phyloP scores from a whole-genome alignment of 2,888 invertebrate species.

The Nezara viridula region DNA sequence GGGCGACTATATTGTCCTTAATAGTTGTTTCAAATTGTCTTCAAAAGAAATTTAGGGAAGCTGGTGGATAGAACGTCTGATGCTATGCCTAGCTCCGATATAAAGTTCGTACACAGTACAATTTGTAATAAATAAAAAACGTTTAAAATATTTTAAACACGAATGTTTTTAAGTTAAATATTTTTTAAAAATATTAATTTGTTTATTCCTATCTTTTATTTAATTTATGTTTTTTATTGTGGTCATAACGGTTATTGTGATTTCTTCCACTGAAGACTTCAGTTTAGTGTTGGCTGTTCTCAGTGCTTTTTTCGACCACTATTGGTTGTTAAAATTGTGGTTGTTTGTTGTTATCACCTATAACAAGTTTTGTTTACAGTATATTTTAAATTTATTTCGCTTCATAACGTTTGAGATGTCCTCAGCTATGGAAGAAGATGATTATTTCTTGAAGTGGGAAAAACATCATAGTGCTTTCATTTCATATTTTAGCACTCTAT shows the following conservation, averaged over 20 bases:
- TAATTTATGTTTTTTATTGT: not conserved
- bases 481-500: slow-evolving; percentile 60
- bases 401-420: slow-evolving; percentile 29
- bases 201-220: not conserved
- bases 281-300: not conserved
- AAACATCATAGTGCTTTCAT: slow-evolving; percentile 61
- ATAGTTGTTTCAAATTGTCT: too few species aligned
- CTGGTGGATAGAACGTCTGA: too few species aligned
- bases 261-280: not conserved
- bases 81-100: not conserved
- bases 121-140: not conserved
- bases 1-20: too few species aligned
- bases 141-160: not conserved
- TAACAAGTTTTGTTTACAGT: not conserved
- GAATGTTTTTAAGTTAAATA: not conserved
- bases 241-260: slow-evolving; percentile 24
- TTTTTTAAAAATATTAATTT: not conserved
- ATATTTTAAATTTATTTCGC: not conserved
- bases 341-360: not conserved
- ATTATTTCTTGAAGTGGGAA: slow-evolving; percentile 61
- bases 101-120: not conserved
- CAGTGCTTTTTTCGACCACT: not conserved
- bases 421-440: slow-evolving; percentile 55
- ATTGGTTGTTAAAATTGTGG: not conserved
- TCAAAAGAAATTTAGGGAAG: too few species aligned